A percentile compares a stretch with the other conserved stretches of the same genome.
These are phyloP conservation scores for Dicerorhinus sumatrensis DNA, from an alignment of 2,113 vertebrate species.

Conservation along the genomic window DNA sequence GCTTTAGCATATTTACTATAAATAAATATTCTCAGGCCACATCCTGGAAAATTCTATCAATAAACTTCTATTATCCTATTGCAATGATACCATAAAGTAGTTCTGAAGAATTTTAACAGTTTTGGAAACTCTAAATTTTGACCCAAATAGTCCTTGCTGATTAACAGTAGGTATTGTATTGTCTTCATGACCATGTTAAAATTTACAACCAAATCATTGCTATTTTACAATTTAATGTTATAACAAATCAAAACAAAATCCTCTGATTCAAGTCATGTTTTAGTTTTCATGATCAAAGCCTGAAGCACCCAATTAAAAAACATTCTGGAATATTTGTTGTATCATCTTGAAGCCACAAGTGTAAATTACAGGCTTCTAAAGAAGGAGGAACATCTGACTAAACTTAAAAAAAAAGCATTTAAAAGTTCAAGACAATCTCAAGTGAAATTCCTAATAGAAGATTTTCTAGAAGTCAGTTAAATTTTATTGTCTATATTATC, in stretches of 20 bases:
- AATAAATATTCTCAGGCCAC: not conserved
- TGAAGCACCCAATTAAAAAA: not conserved
- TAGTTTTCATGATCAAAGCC: not conserved
- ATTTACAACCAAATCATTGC: not conserved
- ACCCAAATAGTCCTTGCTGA: accelerated
- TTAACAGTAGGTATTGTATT: no score
- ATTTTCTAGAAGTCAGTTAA: slow-evolving; percentile 10
- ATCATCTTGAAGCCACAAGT: accelerated
- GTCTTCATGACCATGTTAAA: not conserved
- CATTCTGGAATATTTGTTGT: no score
- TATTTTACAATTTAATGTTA: not conserved
- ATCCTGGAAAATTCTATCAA: not conserved
- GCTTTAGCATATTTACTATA: no score
- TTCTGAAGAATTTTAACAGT: not conserved
- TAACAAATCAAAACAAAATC: not conserved
- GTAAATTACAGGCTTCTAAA: not conserved
- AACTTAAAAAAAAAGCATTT: not conserved
- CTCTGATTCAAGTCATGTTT: not conserved
- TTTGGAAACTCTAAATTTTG: not conserved
- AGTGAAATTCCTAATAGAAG: not conserved
- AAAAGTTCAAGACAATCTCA: not conserved
- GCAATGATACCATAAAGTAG: not conserved
- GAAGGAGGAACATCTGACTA: not conserved
- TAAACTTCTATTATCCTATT: no score
- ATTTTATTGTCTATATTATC: slow-evolving; percentile 56